Base-by-base conservation (phyloP, 2,113 vertebrate genomes). In the Urocitellus parryii region DNA sequence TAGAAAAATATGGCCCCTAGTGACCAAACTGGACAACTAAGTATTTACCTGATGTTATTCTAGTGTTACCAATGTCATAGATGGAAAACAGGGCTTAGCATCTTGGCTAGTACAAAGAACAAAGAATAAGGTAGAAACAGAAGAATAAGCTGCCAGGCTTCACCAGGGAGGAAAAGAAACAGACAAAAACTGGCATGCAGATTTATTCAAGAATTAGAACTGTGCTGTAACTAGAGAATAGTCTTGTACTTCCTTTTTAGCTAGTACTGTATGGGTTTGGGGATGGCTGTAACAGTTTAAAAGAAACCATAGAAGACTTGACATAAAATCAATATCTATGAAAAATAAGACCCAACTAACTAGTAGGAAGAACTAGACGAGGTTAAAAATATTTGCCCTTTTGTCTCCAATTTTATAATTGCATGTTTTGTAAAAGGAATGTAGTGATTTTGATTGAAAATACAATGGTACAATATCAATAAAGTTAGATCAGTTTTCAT, bases 361-460 rank as follows among this genome's bases (percentile, higher is more conserved):
- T 51, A 20, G 11, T 53, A 7, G 37, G 25, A 61, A 90, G 63
- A 58, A 81, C n/a, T 73, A 20, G 34, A 56, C 27, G 29, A 37
- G 61, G 14, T 67, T 58, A 68, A 56, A 53, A 27, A n/a, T 20
- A 65, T 85, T 32, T 14, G 11, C 79, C 39, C 18, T 61, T 92
- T 86, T 91, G n/a, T 82, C 74, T 68, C 76, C 53, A 34, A 29
- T 92, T 80, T 92, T 94, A 42, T 56, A 82, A 74, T 70, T 24
- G 0, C 12, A 37, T 91, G 20, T 70, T 94, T 92, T 37, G 48
- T 32, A 81, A 89, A 90, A 65, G 34, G n/a, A 74, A 34, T 72
- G 70, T n/a, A 73, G 53, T 48, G 11, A 61, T 58, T 89, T 78
- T 85, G 24, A 29, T 63, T 56, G 90, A 73, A 93, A 78, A 77